phyloP scores from a whole-genome alignment of 1,140 invertebrate genomes.

The Dendrolimus kikuchii region DNA sequence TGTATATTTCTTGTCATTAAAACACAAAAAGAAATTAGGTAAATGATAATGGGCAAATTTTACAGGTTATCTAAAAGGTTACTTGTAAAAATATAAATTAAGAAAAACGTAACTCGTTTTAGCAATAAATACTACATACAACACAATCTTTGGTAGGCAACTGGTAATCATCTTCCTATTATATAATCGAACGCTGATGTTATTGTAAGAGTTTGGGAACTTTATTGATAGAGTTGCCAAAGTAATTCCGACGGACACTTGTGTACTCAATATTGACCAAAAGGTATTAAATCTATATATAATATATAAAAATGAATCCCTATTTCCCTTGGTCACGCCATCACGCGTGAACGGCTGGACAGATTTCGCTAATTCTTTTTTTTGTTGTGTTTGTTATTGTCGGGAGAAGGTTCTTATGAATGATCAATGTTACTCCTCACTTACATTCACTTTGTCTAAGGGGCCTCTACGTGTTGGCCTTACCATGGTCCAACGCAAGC shows the following conservation, averaged over 20 bases:
- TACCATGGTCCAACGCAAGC: too few relatives aligned
- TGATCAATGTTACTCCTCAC: too few relatives aligned
- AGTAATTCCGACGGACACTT: constrained; percentile 48
- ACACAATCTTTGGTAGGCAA: constrained; percentile 17
- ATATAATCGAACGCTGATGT: constrained; percentile 52
- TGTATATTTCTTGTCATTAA: constrained; percentile 9
- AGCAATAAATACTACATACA: constrained; percentile 12
- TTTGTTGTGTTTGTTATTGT: too few relatives aligned
- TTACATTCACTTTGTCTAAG: too few relatives aligned
- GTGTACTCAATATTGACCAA: constrained; percentile 22
- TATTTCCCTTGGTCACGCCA: too few relatives aligned
- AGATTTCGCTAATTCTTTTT: too few relatives aligned
- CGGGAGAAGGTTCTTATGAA: too few relatives aligned
- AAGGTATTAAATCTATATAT: too few relatives aligned
- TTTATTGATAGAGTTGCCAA: constrained; percentile 66
- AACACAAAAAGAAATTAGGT: background rate
- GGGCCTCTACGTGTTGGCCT: too few relatives aligned
- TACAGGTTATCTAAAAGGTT: constrained; percentile 4
- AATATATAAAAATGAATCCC: too few relatives aligned
- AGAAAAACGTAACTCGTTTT: constrained; percentile 2
- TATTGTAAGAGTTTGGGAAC: constrained; percentile 60
- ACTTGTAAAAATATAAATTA: background rate
- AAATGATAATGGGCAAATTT: background rate
- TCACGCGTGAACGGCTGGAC: too few relatives aligned
- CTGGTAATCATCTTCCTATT: constrained; percentile 30